Evolutionary conservation across 1,140 invertebrate species (phyloP).

Genomic region (Littorina saxatilis): DNA sequence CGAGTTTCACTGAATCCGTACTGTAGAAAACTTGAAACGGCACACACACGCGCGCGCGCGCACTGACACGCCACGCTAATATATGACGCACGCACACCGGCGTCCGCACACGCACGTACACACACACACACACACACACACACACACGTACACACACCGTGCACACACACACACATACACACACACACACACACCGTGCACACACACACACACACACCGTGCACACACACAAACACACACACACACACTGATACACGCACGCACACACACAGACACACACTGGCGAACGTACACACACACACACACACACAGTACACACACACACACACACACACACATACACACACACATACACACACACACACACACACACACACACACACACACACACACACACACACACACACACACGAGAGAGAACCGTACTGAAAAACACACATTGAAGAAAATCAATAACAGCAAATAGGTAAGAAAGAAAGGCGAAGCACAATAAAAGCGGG

Average conservation of each 20-base stretch:
- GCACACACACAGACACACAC: neutral
- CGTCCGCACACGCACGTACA: neutral
- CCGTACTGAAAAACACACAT: too few species aligned
- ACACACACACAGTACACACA: slow-evolving; percentile 5
- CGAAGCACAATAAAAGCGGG: too few species aligned
- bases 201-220: neutral
- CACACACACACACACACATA: slow-evolving; percentile 15
- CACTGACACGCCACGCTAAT: neutral
- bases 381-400: neutral
- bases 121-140: neutral
- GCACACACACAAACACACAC: neutral
- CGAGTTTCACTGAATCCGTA: too few species aligned
- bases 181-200: neutral
- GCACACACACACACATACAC: neutral
- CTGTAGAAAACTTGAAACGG: too few species aligned
- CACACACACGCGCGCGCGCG: too few species aligned
- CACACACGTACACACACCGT: neutral
- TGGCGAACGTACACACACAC: neutral
- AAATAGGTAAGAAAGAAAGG: too few species aligned
- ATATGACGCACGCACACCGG: neutral
- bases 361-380: slow-evolving; percentile 12
- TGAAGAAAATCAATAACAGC: too few species aligned
- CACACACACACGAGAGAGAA: too few species aligned
- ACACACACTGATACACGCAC: neutral
- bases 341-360: slow-evolving; percentile 20